Conservation (phyloP, 1,140 invertebrate genomes). For the Penaeus indicus region DNA sequence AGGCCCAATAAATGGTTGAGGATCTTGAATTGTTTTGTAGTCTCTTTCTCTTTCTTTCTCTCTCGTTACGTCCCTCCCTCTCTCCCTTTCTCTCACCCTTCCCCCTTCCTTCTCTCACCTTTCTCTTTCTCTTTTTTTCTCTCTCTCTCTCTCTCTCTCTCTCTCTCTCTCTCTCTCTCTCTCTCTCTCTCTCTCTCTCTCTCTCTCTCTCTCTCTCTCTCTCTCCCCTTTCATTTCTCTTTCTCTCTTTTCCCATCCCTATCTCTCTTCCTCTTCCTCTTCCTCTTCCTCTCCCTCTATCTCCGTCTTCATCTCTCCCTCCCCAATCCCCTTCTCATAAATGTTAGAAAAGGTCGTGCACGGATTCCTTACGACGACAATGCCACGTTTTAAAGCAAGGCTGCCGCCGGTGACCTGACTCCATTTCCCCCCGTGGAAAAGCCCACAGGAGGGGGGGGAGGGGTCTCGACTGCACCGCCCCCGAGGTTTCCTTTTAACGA, state of each 20-base stretch:
- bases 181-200: not conserved
- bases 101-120: slow-evolving; percentile 5
- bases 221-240: not conserved
- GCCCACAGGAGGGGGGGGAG: too few relatives aligned
- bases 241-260: not conserved
- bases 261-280: not conserved
- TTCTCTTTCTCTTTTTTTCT: not conserved
- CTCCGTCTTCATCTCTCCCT: not conserved
- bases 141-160: not conserved
- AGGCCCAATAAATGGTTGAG: too few relatives aligned
- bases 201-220: not conserved
- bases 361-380: too few relatives aligned
- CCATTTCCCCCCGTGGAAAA: too few relatives aligned
- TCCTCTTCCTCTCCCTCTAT: not conserved
- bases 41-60: slow-evolving; percentile 2
- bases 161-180: not conserved
- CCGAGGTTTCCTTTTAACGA: not conserved
- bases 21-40: too few relatives aligned
- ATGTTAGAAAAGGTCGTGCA: too few relatives aligned
- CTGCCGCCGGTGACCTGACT: too few relatives aligned
- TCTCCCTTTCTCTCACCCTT: slow-evolving; percentile 32
- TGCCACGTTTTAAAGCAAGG: too few relatives aligned
- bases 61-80: slow-evolving; percentile 26
- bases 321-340: not conserved
- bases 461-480: not conserved